Evolutionary conservation across 2,888 invertebrate genomes (phyloP).

Genomic region (Nyleta sp.): DNA sequence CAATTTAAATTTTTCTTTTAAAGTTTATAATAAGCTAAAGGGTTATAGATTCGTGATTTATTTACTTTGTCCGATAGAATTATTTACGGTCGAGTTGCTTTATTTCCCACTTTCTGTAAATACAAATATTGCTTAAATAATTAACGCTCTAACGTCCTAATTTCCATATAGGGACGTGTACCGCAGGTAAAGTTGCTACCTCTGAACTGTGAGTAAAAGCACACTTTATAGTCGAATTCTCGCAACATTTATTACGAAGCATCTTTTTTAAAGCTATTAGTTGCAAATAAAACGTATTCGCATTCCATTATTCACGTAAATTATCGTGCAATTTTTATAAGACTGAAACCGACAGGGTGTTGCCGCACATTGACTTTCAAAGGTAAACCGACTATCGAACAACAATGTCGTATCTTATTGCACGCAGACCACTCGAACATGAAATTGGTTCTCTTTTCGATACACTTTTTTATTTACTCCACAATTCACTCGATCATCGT

Average conservation of each 20-base stretch:
- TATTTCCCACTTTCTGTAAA: background rate
- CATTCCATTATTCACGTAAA: background rate
- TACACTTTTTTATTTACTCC: background rate
- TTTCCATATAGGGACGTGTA: background rate
- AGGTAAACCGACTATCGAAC: background rate
- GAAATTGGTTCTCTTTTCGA: background rate
- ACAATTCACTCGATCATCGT: conserved; percentile 1
- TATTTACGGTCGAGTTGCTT: too few relatives aligned
- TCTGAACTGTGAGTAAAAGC: conserved; percentile 2
- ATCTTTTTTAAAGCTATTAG: background rate
- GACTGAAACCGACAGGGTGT: background rate
- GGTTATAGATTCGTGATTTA: background rate
- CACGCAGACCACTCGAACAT: background rate
- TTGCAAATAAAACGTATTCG: background rate
- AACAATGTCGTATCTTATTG: background rate
- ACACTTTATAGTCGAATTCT: background rate
- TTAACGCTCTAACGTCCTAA: background rate
- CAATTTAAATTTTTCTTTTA: too few relatives aligned
- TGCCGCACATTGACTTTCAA: background rate
- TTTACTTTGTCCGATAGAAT: too few relatives aligned
- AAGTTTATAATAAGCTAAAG: background rate
- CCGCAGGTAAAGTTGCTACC: background rate
- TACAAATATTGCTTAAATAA: conserved; percentile 2
- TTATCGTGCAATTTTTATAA: background rate
- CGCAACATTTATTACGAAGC: background rate